A percentile compares a stretch with the other conserved stretches of the same genome.
These are phyloP conservation scores for Heteractis magnifica DNA, from an alignment of 92 coral and sea anemone species.

Conservation along the genomic window DNA sequence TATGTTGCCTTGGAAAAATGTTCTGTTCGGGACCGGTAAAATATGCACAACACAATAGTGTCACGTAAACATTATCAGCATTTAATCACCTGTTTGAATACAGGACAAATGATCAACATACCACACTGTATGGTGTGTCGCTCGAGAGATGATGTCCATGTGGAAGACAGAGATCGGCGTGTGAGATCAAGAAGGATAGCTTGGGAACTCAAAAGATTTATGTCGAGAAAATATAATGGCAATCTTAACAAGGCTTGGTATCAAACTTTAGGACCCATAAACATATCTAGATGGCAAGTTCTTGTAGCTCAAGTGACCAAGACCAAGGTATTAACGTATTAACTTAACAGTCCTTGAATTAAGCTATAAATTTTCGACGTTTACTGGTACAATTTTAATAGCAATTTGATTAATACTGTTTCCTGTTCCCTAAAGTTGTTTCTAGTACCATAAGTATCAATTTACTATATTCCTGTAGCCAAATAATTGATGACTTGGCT, in stretches of 20 bases:
- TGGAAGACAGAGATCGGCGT: background rate
- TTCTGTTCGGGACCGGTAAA: background rate
- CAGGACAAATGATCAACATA: constrained; percentile 27
- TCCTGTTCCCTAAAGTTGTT: background rate
- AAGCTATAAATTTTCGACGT: background rate
- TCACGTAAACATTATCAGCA: background rate
- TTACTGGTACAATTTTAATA: background rate
- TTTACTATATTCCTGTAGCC: background rate
- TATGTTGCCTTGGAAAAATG: constrained; percentile 3
- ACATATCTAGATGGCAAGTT: constrained; percentile 18
- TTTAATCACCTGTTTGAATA: constrained; percentile 47
- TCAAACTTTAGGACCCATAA: background rate
- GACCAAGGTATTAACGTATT: constrained; percentile 24
- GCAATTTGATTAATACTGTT: background rate
- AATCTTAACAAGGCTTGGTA: background rate
- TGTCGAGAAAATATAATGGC: background rate
- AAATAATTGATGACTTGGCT: background rate
- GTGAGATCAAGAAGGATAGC: background rate
- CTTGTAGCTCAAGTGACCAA: constrained; percentile 33
- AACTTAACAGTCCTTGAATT: background rate
- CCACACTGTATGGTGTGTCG: background rate
- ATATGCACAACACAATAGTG: constrained; percentile 12
- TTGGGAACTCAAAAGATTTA: background rate
- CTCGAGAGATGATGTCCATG: background rate
- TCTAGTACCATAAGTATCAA: background rate